phyloP scores from a whole-genome alignment of 2,797 vertebrate species.

The Pangasius djambal region DNA sequence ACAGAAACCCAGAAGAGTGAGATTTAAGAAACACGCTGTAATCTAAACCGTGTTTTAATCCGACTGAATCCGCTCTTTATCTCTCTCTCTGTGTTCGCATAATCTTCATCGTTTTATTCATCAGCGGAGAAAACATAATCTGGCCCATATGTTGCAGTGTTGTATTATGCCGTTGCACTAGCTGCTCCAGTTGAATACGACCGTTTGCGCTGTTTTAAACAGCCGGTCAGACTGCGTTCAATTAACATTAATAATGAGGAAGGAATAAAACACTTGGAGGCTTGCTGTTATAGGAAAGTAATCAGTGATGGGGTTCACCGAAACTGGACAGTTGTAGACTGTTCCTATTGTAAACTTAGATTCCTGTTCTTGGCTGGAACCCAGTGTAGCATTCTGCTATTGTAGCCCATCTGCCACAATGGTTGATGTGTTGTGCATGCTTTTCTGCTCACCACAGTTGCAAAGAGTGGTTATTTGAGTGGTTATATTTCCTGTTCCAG shows the following conservation, averaged over 20 bases:
- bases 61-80: constrained; percentile 68
- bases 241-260: background rate
- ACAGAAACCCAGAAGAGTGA: background rate
- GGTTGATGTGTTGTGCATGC: background rate
- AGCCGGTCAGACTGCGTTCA: background rate
- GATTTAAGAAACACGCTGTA: constrained; percentile 36
- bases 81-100: constrained; percentile 41
- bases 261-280: background rate
- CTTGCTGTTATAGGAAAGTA: background rate
- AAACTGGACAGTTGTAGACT: background rate
- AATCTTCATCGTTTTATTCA: constrained; percentile 72
- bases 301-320: background rate
- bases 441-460: background rate
- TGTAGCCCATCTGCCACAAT: background rate
- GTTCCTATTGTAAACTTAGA: background rate
- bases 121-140: constrained; percentile 70
- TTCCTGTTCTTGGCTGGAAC: background rate
- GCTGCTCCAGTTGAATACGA: too few relatives aligned
- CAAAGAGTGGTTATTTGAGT: background rate
- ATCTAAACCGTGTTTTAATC: constrained; percentile 71
- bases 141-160: constrained; percentile 75
- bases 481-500: background rate
- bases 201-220: background rate
- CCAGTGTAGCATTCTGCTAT: background rate
- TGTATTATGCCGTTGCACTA: background rate